Evolutionary conservation across 2,888 invertebrate species (phyloP), one percentile per base, ranked within the genome.

Genomic region (Caenorhabditis sp.): DNA sequence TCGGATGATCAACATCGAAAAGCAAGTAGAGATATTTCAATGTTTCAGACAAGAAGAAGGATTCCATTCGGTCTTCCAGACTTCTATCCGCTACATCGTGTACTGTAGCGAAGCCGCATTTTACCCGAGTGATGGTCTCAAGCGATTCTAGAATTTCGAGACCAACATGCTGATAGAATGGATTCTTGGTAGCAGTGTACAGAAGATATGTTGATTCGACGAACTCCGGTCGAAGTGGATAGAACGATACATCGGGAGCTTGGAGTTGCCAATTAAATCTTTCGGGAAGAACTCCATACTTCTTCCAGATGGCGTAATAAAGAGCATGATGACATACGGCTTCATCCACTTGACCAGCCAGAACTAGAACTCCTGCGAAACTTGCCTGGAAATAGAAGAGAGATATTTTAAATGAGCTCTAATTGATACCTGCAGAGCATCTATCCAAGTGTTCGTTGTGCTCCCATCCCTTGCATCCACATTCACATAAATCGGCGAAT

Each of bases 111-210:
- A 94, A 95, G 1, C 95, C 95, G 92, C 95, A 95, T 85, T 93
- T 93, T 8, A 87, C 87, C 16, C 90, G 86, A 8, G 90, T 90
- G 47, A 89, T 88, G 24, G 74, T 58, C 64, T 92, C 90, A 22
- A 92, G 49, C 8, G 90, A 89, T 22, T 94, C 92, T 61, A 94
- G 91, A 59, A 95, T 94, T 80, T 94, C 94, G 70, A 93, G 91
- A 10, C 95, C 95, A 26, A 95, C 95, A 91, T 94, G 94, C 64
- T 95, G 93, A 92, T 95, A 95, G 90, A 95, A 95, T 28, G 95
- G 94, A 91, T 94, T 94, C 90, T 94, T 94, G 1, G 95, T 95
- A 2, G 94, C 94, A 88, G 68, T 66, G 61, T 86, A 87, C 10
- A 95, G 92, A 44, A 94, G 93, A 91, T 95, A 95, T 1, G 95